phyloP scores from a whole-genome alignment of 2,113 vertebrate genomes.

The Ceuthmochares aereus region DNA sequence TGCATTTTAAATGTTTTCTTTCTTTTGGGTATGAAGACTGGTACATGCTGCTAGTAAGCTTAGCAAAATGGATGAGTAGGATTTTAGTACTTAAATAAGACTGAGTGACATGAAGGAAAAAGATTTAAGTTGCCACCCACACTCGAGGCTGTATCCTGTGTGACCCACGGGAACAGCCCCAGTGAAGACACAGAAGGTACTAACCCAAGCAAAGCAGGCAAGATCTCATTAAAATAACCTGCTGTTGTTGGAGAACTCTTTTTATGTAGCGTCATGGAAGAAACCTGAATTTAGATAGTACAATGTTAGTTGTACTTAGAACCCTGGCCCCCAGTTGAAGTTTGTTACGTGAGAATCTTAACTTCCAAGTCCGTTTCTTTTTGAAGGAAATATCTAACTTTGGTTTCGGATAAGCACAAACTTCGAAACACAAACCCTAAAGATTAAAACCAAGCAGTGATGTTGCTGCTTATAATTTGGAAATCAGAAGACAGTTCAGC shows the following conservation, averaged over 20 bases:
- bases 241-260: background rate
- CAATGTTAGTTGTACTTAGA: background rate
- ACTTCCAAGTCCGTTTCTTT: background rate
- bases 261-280: background rate
- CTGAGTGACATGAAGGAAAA: slow-evolving; percentile 39
- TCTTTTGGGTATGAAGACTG: background rate
- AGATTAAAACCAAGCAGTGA: background rate
- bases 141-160: background rate
- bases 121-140: slow-evolving; percentile 34
- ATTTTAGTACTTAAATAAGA: slow-evolving; percentile 49
- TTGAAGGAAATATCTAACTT: background rate
- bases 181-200: background rate
- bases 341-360: background rate
- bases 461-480: background rate
- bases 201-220: background rate
- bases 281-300: background rate
- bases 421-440: background rate
- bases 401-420: background rate
- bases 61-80: slow-evolving; percentile 22
- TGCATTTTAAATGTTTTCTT: background rate
- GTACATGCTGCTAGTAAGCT: background rate
- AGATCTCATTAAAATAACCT: background rate
- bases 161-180: background rate
- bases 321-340: background rate
- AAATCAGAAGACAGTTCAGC: background rate